These are phyloP conservation scores for Capitulum mitella DNA, from an alignment of 2,888 invertebrate species.

Conservation along the genomic window DNA sequence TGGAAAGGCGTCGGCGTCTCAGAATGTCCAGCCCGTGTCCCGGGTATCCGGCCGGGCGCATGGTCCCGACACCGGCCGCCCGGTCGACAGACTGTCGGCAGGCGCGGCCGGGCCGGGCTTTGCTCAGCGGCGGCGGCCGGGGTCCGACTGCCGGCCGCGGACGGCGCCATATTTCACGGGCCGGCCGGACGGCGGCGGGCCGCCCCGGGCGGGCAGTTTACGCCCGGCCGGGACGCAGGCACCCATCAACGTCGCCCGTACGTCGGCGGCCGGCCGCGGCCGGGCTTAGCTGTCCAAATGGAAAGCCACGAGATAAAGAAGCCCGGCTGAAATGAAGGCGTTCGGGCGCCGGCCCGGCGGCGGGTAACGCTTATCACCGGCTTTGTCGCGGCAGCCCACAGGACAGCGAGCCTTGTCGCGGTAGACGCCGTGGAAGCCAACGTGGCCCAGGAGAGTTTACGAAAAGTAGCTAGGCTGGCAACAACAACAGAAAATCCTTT, in stretches of 20 bases:
- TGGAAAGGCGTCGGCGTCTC: too few relatives aligned
- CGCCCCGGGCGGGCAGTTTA: slow-evolving; percentile 1
- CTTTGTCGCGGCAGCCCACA: too few relatives aligned
- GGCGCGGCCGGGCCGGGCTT: not conserved
- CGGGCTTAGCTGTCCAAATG: not conserved
- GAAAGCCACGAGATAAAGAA: not conserved
- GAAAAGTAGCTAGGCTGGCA: too few relatives aligned
- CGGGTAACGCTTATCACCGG: too few relatives aligned
- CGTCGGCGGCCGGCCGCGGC: not conserved
- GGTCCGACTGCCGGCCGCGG: too few relatives aligned
- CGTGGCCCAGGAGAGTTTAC: too few relatives aligned
- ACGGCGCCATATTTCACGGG: not conserved
- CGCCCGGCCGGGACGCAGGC: not conserved
- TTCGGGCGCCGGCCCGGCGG: not conserved
- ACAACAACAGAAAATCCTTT: too few relatives aligned
- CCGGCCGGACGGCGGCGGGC: not conserved
- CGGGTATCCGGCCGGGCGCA: too few relatives aligned
- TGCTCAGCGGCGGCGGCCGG: not conserved
- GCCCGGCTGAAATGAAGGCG: not conserved
- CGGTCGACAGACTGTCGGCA: not conserved
- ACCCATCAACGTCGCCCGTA: not conserved
- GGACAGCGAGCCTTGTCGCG: too few relatives aligned
- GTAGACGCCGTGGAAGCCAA: too few relatives aligned
- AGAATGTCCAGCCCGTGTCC: too few relatives aligned
- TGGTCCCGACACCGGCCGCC: too few relatives aligned